Conservation (phyloP, 2,888 invertebrate species). For the Leptinotarsa rubiginosa region DNA sequence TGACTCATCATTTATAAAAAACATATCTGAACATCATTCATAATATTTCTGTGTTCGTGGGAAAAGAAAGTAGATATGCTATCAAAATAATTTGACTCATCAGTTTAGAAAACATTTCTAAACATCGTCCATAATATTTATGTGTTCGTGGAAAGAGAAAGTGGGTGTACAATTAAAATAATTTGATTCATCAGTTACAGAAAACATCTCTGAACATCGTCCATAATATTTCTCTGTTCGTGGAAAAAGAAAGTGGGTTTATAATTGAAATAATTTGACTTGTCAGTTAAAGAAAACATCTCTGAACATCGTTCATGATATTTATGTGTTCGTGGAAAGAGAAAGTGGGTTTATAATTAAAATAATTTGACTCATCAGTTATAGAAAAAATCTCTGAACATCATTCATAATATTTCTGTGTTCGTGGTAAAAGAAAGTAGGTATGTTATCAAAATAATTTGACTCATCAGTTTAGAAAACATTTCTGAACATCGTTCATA, state of each 20-base stretch:
- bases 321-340: too few species aligned
- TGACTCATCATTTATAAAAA: constrained; percentile 25
- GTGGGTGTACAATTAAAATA: not conserved
- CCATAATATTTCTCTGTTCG: too few species aligned
- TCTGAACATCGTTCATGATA: too few species aligned
- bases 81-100: not conserved
- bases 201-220: constrained; percentile 20
- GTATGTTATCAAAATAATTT: not conserved
- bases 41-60: too few species aligned
- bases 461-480: constrained; percentile 29
- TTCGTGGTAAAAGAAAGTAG: too few species aligned
- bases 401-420: too few species aligned
- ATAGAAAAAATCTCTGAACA: constrained; percentile 38
- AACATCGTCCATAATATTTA: too few species aligned
- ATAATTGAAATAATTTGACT: constrained; percentile 8
- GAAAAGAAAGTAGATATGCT: too few species aligned
- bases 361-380: constrained; percentile 19
- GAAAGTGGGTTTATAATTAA: not conserved
- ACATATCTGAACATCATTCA: constrained; percentile 29
- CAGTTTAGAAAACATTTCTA: too few species aligned
- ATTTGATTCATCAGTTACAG: constrained; percentile 20
- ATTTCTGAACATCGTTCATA: not conserved
- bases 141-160: too few species aligned
- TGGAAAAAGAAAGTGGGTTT: too few species aligned
- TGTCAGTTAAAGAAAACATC: constrained; percentile 29